Conservation (phyloP, 2,113 vertebrate species). For the Tragelaphus imberbis region DNA sequence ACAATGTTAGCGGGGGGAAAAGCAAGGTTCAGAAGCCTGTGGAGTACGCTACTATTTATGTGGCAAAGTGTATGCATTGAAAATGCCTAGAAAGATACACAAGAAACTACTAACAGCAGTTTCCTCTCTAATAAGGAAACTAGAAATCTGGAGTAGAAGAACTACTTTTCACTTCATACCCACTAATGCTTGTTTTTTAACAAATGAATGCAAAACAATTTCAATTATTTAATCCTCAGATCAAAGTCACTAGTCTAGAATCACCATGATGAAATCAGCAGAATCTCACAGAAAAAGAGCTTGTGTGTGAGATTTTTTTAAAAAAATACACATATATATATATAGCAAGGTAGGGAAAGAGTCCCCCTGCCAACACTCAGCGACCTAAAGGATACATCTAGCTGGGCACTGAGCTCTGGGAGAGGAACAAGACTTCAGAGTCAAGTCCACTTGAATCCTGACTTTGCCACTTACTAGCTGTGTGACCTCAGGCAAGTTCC, state of each 20-base stretch:
- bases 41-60: not conserved
- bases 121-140: constrained; percentile 6
- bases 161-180: not conserved
- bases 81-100: not conserved
- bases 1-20: not conserved
- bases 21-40: not conserved
- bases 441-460: not conserved
- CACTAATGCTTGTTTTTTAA: not conserved
- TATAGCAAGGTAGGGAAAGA: not conserved
- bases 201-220: not conserved
- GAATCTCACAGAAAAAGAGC: not conserved
- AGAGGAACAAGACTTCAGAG: not conserved
- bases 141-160: not conserved
- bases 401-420: not conserved
- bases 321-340: not conserved
- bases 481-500: not conserved
- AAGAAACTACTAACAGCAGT: not conserved
- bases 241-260: not conserved
- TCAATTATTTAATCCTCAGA: not conserved
- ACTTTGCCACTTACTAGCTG: not conserved
- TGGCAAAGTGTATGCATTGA: not conserved
- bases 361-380: not conserved
- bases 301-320: not conserved
- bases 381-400: not conserved
- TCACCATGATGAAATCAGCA: not conserved